Percentiles rank a stretch among this genome's conserved stretches.
phyloP scores from a whole-genome alignment of 2,888 invertebrate genomes.

The Chironomus tentans region DNA sequence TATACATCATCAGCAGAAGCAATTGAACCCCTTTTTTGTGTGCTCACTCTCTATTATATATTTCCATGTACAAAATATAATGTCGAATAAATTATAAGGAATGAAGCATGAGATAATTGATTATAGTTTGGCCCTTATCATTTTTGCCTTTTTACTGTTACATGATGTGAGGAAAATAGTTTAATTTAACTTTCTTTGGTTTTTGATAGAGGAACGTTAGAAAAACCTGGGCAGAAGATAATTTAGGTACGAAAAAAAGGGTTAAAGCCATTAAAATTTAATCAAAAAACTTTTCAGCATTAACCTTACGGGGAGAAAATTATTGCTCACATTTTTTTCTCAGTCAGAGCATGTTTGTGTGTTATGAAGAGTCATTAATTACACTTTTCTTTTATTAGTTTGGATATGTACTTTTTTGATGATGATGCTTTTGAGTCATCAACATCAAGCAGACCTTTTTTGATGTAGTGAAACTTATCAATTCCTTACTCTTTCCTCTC shows the following conservation, averaged over 20 bases:
- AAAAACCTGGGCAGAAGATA: not conserved
- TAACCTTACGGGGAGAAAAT: not conserved
- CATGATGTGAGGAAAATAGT: not conserved
- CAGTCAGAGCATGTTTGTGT: not conserved
- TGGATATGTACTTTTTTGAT: too few species aligned
- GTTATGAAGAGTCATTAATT: constrained; percentile 6
- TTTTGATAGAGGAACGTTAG: not conserved
- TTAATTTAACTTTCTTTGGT: not conserved
- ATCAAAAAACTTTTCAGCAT: constrained; percentile 17
- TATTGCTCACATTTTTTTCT: too few species aligned
- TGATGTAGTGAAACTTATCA: too few species aligned
- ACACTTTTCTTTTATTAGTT: not conserved
- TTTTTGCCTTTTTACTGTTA: not conserved
- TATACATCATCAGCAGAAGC: not conserved
- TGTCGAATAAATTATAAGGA: not conserved
- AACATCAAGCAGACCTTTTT: too few species aligned
- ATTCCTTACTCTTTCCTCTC: too few species aligned
- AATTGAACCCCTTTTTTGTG: not conserved
- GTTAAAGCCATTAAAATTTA: constrained; percentile 21
- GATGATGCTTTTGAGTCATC: too few species aligned
- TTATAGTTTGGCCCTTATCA: constrained; percentile 16
- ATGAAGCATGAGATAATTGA: constrained; percentile 20
- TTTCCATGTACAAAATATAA: not conserved
- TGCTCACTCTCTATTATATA: not conserved
- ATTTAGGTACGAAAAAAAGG: constrained; percentile 1